These are phyloP conservation scores for Drosophila lacertosa DNA, from an alignment of 1,140 invertebrate species.

Conservation along the genomic window DNA sequence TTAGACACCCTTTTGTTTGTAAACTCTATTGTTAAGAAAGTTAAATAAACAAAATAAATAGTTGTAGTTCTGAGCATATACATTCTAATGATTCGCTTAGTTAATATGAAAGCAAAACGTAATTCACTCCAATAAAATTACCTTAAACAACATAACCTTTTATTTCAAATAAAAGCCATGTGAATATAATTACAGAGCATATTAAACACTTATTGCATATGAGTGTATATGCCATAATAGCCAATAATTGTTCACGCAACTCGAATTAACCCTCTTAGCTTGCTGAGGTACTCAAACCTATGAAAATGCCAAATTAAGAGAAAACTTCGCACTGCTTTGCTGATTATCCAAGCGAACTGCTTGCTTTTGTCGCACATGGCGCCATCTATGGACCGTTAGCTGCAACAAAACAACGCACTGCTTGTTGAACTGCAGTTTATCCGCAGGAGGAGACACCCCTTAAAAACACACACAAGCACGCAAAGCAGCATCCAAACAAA, in stretches of 20 bases:
- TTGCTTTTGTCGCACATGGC: not conserved
- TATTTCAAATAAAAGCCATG: not conserved
- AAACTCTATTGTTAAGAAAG: too few relatives aligned
- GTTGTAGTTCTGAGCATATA: too few relatives aligned
- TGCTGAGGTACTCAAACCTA: not conserved
- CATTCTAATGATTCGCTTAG: too few relatives aligned
- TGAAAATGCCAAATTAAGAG: constrained; percentile 25
- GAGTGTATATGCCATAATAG: not conserved
- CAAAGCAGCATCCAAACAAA: constrained; percentile 14
- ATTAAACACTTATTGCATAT: not conserved
- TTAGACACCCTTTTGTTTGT: too few relatives aligned
- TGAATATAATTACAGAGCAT: not conserved
- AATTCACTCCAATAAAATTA: not conserved
- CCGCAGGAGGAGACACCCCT: constrained; percentile 32
- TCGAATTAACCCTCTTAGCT: constrained; percentile 20
- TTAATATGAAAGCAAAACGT: too few relatives aligned
- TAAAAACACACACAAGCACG: constrained; percentile 9
- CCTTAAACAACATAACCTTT: not conserved
- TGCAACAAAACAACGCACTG: not conserved
- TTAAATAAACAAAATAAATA: too few relatives aligned
- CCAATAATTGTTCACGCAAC: constrained; percentile 10
- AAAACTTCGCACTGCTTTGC: constrained; percentile 27
- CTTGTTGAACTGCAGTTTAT: constrained; percentile 28
- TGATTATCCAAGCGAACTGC: constrained; percentile 36
- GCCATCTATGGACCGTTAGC: constrained; percentile 27